These are phyloP conservation scores for Rallus crepitans DNA, from an alignment of 2,797 vertebrate genomes.

Conservation along the genomic window DNA sequence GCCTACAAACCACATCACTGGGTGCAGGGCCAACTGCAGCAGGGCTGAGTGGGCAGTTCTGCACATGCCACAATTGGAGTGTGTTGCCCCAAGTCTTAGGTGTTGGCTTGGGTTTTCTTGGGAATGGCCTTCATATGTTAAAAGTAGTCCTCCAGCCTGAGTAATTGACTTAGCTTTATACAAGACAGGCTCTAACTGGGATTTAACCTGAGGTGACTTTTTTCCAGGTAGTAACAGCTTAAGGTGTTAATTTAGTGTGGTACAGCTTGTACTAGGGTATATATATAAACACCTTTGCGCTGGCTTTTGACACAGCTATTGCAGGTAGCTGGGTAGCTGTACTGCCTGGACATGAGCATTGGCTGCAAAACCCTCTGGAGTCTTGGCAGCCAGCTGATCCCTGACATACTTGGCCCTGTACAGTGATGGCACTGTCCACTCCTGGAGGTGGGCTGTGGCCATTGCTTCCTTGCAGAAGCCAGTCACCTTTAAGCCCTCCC, in stretches of 20 bases:
- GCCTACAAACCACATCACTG: not conserved
- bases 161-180: not conserved
- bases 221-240: not conserved
- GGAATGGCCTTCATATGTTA: not conserved
- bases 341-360: not conserved
- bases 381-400: fast-evolving
- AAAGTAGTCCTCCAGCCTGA: not conserved
- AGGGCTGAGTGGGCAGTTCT: not conserved
- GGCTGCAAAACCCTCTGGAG: not conserved
- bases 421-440: fast-evolving
- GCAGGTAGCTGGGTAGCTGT: not conserved
- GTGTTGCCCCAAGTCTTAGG: not conserved
- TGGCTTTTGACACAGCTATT: not conserved
- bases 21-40: not conserved
- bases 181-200: not conserved
- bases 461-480: not conserved
- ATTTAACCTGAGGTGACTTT: not conserved
- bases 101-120: not conserved
- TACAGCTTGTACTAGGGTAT: not conserved
- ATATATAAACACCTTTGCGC: not conserved
- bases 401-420: fast-evolving
- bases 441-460: not conserved
- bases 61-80: fast-evolving
- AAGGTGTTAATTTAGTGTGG: not conserved
- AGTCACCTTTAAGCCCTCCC: fast-evolving